Percentiles rank a stretch among this genome's conserved stretches.
Conservation (phyloP, 1,140 invertebrate species). For the Euglossa dilemma region DNA sequence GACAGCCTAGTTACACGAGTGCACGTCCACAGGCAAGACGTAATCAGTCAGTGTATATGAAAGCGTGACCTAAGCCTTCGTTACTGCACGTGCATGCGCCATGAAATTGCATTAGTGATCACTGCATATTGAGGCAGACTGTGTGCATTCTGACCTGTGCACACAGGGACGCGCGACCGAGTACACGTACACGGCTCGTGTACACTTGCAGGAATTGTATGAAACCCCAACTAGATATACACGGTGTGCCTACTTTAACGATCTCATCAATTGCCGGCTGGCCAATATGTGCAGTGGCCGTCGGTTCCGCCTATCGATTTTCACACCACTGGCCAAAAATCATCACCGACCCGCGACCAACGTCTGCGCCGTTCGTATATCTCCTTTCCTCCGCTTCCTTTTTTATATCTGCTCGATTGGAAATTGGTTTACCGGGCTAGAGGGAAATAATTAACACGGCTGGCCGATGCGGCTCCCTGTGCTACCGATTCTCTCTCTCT, state of each 20-base stretch:
- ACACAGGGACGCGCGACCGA: conserved; percentile 33
- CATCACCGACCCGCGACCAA: neutral
- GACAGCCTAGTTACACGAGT: conserved; percentile 44
- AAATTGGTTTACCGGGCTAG: neutral
- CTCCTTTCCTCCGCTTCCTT: neutral
- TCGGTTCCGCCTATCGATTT: conserved; percentile 10
- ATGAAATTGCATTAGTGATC: conserved; percentile 69
- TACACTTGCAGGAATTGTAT: conserved; percentile 50
- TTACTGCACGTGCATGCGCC: conserved; percentile 65
- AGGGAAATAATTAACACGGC: neutral
- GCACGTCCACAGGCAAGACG: conserved; percentile 54
- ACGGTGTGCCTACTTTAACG: conserved; percentile 53
- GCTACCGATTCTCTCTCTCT: neutral
- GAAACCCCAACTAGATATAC: conserved; percentile 54
- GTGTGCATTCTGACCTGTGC: conserved; percentile 57
- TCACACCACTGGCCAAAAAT: conserved; percentile 32
- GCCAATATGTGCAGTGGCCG: conserved; percentile 39
- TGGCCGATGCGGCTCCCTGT: neutral
- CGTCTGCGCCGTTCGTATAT: neutral
- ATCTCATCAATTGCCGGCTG: conserved; percentile 50
- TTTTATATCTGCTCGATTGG: neutral
- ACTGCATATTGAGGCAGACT: conserved; percentile 61
- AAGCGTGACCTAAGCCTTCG: conserved; percentile 69
- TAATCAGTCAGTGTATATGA: conserved; percentile 66
- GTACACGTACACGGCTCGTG: conserved; percentile 10